Evolutionary conservation across 2,888 invertebrate genomes (phyloP).

Genomic region (Trachelus troglodyta): DNA sequence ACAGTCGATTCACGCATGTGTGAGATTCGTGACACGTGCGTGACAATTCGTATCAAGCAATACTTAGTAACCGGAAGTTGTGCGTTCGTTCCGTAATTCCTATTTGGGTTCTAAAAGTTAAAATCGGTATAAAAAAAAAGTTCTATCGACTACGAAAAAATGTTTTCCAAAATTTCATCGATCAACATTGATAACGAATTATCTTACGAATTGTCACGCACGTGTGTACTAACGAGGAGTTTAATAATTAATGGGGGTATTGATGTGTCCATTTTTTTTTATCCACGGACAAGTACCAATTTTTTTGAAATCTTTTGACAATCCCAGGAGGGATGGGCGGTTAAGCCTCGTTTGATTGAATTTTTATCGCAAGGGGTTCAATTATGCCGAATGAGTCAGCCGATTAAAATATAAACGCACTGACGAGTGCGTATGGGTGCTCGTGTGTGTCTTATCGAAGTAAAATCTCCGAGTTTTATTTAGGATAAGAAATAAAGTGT

Average conservation of each 20-base stretch:
- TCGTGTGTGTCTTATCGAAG: background rate
- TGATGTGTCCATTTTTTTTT: background rate
- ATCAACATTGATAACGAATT: background rate
- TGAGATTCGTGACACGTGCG: slow-evolving; percentile 1
- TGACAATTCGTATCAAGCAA: background rate
- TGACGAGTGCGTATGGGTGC: background rate
- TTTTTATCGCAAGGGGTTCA: background rate
- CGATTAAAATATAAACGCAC: background rate
- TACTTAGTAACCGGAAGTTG: background rate
- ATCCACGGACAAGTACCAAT: background rate
- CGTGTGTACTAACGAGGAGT: background rate
- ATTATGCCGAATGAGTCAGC: background rate
- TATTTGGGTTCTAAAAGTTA: no score
- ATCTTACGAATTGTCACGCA: background rate
- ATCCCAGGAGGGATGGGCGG: background rate
- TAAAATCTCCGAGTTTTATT: background rate
- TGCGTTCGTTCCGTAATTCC: background rate
- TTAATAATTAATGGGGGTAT: background rate
- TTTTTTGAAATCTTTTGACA: background rate
- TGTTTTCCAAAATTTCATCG: no score
- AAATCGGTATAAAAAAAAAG: no score
- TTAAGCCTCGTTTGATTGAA: background rate
- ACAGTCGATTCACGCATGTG: background rate
- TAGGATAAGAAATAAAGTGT: background rate
- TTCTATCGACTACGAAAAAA: no score